Conservation (phyloP, 2,888 invertebrate species). For the Entomobrya proxima region DNA sequence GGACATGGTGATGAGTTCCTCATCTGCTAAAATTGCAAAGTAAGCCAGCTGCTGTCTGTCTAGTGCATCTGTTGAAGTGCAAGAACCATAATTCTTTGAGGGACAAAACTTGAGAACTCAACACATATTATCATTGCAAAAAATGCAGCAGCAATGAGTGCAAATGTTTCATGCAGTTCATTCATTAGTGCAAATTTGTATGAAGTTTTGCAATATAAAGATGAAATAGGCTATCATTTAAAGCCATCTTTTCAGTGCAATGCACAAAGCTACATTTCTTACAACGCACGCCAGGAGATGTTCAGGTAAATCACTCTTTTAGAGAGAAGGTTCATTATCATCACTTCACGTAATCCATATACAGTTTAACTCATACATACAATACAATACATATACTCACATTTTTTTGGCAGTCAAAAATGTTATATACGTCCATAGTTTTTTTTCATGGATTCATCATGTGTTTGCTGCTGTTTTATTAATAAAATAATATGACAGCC, state of each 20-base stretch:
- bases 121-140: no score
- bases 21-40: background rate
- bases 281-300: background rate
- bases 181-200: background rate
- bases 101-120: no score
- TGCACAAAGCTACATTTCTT: slow-evolving; percentile 57
- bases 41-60: slow-evolving; percentile 11
- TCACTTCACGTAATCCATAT: background rate
- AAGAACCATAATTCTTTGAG: no score
- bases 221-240: slow-evolving; percentile 60
- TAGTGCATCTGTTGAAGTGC: no score
- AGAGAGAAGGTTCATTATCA: background rate
- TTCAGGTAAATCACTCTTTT: background rate
- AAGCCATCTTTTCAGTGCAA: slow-evolving; percentile 63
- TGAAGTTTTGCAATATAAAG: background rate
- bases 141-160: no score
- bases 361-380: background rate
- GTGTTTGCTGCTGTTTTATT: background rate
- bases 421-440: background rate
- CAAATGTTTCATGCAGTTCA: no score
- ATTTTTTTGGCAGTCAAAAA: background rate
- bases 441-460: no score
- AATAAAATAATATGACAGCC: background rate
- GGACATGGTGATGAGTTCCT: background rate
- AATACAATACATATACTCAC: background rate